These are phyloP conservation scores for Cryptocheilus praepositus DNA, from an alignment of 2,888 invertebrate species.

Conservation along the genomic window DNA sequence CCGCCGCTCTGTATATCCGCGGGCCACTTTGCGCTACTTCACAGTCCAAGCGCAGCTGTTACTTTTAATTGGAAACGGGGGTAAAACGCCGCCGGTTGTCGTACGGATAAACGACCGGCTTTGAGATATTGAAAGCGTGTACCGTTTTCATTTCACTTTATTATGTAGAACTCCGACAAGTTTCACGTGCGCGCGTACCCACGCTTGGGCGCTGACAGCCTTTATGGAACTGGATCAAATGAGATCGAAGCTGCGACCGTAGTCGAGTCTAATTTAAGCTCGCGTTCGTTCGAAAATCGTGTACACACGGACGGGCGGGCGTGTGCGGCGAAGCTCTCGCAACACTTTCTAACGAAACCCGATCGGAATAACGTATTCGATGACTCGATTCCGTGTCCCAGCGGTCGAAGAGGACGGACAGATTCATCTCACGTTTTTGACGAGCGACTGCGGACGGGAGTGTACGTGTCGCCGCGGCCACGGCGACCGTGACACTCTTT, in stretches of 20 bases:
- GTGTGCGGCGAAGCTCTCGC: neutral
- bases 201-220: too few species aligned
- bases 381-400: neutral
- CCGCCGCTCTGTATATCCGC: constrained; percentile 1
- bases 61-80: constrained; percentile 36
- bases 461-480: neutral
- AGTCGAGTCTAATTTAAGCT: too few species aligned
- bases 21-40: constrained; percentile 28
- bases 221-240: too few species aligned
- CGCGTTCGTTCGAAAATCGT: neutral
- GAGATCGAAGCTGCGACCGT: neutral
- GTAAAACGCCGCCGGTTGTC: constrained; percentile 25
- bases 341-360: constrained; percentile 1
- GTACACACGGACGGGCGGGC: neutral
- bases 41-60: constrained; percentile 49
- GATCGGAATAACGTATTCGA: constrained; percentile 6
- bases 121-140: too few species aligned
- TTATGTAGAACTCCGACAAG: neutral
- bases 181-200: neutral
- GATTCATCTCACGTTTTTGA: constrained; percentile 6
- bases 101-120: neutral
- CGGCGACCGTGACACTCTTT: constrained; percentile 4
- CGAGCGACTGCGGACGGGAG: neutral
- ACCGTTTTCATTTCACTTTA: too few species aligned
- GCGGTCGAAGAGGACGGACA: neutral